Conservation (phyloP, 2,113 vertebrate genomes). For the Grammomys surdaster region DNA sequence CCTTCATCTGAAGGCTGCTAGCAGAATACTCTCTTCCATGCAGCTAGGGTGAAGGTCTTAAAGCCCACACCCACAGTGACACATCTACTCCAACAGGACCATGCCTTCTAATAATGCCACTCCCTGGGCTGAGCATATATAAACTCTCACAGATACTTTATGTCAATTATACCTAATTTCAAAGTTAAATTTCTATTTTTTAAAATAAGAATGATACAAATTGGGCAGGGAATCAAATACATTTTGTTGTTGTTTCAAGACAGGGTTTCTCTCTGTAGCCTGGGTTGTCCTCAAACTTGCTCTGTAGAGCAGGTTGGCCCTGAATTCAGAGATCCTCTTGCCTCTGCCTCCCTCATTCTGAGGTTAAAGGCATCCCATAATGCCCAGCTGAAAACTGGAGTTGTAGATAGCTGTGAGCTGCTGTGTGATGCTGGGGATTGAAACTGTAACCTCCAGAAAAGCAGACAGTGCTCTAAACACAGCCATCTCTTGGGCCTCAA, state of each 20-base stretch:
- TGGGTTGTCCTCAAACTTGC: not conserved
- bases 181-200: conserved; percentile 18
- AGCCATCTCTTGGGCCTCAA: not conserved
- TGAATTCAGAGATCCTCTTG: not conserved
- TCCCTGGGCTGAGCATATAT: too few species aligned
- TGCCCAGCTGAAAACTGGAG: not conserved
- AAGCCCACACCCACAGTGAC: too few species aligned
- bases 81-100: too few species aligned
- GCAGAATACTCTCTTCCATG: too few species aligned
- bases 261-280: not conserved
- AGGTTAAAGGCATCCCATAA: not conserved
- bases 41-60: too few species aligned
- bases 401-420: not conserved
- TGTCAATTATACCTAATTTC: not conserved
- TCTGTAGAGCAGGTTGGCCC: not conserved
- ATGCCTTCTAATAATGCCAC: too few species aligned
- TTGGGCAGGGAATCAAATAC: not conserved
- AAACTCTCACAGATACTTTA: not conserved
- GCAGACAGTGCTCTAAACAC: not conserved
- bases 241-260: not conserved
- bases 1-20: too few species aligned
- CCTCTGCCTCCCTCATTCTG: not conserved
- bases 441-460: not conserved
- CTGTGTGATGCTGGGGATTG: not conserved
- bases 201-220: conserved; percentile 43